Evolutionary conservation across 2,113 vertebrate species (phyloP).

Genomic region (Menura novaehollandiae): DNA sequence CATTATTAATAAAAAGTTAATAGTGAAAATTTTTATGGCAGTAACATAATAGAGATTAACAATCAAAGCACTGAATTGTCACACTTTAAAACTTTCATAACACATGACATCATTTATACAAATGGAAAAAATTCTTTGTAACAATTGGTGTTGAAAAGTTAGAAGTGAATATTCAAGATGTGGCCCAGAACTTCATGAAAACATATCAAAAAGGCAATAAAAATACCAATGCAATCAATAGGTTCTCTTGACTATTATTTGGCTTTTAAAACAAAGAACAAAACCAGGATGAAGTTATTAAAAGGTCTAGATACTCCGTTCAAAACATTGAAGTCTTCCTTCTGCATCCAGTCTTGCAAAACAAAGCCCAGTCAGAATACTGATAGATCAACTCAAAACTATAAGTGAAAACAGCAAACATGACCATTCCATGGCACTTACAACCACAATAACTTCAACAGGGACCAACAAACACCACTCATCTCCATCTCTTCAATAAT

Average conservation of each 20-base stretch:
- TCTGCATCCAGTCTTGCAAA: neutral
- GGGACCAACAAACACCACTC: neutral
- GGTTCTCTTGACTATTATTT: neutral
- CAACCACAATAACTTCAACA: neutral
- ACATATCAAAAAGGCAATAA: conserved; percentile 32
- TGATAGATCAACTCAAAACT: neutral
- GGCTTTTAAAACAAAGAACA: neutral
- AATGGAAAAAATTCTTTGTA: conserved; percentile 68
- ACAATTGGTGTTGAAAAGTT: conserved; percentile 72
- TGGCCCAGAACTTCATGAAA: conserved; percentile 64
- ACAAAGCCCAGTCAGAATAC: neutral
- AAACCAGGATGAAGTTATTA: neutral
- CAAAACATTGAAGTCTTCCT: neutral
- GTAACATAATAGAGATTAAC: conserved; percentile 19
- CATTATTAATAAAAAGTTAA: neutral
- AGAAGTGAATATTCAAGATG: conserved; percentile 67
- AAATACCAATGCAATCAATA: conserved; percentile 57
- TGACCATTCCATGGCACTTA: neutral
- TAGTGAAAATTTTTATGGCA: conserved; percentile 11
- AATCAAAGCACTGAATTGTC: conserved; percentile 11
- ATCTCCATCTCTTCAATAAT: neutral
- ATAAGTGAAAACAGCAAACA: neutral
- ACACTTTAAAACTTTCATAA: conserved; percentile 70
- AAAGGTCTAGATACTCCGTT: neutral
- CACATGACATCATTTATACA: conserved; percentile 66